A percentile compares a stretch with the other conserved stretches of the same genome.
phyloP scores from a whole-genome alignment of 2,797 vertebrate genomes.

The Ataeniobius toweri region DNA sequence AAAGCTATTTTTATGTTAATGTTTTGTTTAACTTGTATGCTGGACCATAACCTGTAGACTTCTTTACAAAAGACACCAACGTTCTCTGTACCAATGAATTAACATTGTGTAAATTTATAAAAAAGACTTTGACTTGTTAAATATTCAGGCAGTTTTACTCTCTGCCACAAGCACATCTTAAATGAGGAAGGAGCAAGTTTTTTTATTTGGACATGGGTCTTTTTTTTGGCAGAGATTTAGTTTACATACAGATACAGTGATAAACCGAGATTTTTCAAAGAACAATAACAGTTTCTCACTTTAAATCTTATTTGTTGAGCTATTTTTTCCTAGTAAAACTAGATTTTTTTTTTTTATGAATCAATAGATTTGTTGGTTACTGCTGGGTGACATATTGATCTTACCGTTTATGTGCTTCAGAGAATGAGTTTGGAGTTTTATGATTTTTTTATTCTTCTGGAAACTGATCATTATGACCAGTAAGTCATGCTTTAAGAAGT shows the following conservation, averaged over 20 bases:
- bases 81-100: neutral
- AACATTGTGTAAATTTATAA: neutral
- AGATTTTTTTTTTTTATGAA: neutral
- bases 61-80: neutral
- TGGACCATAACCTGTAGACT: neutral
- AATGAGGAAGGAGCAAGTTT: too few species aligned
- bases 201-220: too few species aligned
- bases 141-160: too few species aligned
- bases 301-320: neutral
- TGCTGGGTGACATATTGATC: neutral
- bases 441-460: neutral
- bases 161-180: too few species aligned
- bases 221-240: too few species aligned
- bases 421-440: neutral
- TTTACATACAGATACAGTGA: too few species aligned
- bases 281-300: neutral
- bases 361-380: neutral
- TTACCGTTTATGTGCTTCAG: neutral
- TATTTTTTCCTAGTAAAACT: neutral
- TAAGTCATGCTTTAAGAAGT: neutral
- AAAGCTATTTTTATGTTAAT: too few species aligned
- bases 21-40: neutral
- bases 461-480: neutral
- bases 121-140: too few species aligned
- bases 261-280: too few species aligned